These are phyloP conservation scores for Eutolmus rufibarbis DNA, from an alignment of 2,888 invertebrate species.

Conservation along the genomic window DNA sequence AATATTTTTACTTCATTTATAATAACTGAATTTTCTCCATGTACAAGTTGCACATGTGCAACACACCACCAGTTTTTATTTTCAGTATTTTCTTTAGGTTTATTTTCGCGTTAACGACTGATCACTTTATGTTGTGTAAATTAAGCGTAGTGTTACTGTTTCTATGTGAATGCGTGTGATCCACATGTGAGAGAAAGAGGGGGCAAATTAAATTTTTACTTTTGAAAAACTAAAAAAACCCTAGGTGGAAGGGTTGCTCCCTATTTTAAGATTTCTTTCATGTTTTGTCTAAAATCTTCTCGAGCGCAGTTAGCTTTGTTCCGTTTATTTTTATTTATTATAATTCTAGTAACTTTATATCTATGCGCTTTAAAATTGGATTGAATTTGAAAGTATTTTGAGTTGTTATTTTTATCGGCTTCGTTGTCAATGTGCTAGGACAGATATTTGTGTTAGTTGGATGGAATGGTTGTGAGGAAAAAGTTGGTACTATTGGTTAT, in stretches of 20 bases:
- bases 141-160: conserved; percentile 32
- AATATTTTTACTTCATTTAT: background rate
- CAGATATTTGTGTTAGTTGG: background rate
- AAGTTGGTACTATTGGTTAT: background rate
- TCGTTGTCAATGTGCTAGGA: background rate
- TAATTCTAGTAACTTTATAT: background rate
- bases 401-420: background rate
- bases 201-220: background rate
- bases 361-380: background rate
- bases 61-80: background rate
- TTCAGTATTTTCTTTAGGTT: background rate
- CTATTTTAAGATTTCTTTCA: background rate
- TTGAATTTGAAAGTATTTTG: background rate
- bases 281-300: background rate
- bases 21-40: background rate
- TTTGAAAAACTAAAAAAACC: background rate
- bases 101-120: background rate
- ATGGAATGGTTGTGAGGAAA: background rate
- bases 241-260: background rate
- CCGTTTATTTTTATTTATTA: background rate
- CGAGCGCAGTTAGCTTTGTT: background rate
- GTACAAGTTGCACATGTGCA: background rate
- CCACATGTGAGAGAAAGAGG: background rate
- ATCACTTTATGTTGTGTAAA: background rate
- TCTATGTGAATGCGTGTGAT: background rate